Percentiles rank a stretch among this genome's conserved stretches.
phyloP scores from a whole-genome alignment of 2,888 invertebrate genomes.

The Autographa gamma region DNA sequence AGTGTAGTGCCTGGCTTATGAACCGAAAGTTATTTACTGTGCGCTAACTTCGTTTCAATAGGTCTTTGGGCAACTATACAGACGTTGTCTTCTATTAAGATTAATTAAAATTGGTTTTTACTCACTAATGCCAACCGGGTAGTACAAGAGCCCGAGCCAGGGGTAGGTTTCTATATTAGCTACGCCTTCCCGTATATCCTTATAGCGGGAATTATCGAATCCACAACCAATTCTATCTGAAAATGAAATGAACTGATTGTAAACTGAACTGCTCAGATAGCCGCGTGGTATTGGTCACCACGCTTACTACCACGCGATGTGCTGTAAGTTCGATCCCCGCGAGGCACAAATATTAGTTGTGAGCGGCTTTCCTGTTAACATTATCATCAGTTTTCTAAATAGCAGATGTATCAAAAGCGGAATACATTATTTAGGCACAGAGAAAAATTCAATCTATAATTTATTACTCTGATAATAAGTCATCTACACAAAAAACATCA shows the following conservation, averaged over 20 bases:
- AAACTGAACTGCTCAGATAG: not conserved
- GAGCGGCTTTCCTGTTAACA: not conserved
- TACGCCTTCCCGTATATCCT: not conserved
- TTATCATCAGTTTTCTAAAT: not conserved
- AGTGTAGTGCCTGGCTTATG: too few species aligned
- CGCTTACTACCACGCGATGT: not conserved
- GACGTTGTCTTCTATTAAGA: not conserved
- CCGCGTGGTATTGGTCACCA: not conserved
- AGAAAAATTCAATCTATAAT: too few species aligned
- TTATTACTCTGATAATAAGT: too few species aligned
- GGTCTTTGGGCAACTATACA: too few species aligned
- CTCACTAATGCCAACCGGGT: not conserved
- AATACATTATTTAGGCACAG: too few species aligned
- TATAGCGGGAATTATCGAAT: not conserved
- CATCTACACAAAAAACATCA: too few species aligned
- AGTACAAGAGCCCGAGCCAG: slow-evolving; percentile 14
- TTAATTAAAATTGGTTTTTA: not conserved
- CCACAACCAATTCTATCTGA: not conserved
- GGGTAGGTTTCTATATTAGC: slow-evolving; percentile 10
- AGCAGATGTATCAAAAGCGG: too few species aligned
- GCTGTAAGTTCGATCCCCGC: not conserved
- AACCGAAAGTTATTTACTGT: too few species aligned
- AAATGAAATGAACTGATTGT: not conserved
- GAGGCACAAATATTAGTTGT: not conserved
- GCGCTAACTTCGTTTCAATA: too few species aligned